These are phyloP conservation scores for Hedychridium roseum DNA, from an alignment of 2,888 invertebrate genomes.

Conservation along the genomic window DNA sequence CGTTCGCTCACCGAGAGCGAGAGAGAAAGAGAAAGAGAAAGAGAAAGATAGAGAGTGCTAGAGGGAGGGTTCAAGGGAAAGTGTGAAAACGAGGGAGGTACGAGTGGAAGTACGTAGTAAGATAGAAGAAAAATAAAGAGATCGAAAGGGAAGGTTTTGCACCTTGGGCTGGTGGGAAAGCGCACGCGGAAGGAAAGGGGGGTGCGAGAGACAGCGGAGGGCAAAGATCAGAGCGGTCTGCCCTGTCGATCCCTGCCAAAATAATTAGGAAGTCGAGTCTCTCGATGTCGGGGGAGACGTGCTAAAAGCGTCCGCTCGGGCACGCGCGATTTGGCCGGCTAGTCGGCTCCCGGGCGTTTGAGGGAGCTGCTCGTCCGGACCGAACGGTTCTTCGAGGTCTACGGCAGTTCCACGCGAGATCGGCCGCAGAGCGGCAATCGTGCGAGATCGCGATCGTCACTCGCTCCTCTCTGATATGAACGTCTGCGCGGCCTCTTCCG, in stretches of 20 bases:
- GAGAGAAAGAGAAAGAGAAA: neutral
- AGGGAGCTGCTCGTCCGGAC: slow-evolving; percentile 49
- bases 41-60: neutral
- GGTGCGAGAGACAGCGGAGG: slow-evolving; percentile 26
- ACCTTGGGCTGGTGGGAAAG: slow-evolving; percentile 3
- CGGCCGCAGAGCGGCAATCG: slow-evolving; percentile 20
- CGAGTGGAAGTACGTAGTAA: neutral
- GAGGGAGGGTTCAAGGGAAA: neutral
- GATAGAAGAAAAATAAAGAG: neutral
- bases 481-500: neutral
- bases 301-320: slow-evolving; percentile 72
- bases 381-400: slow-evolving; percentile 27
- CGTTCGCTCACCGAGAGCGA: neutral
- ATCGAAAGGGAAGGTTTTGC: neutral
- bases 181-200: slow-evolving; percentile 21
- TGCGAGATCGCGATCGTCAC: neutral
- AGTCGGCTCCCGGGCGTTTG: slow-evolving; percentile 66
- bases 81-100: neutral
- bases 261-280: slow-evolving; percentile 82
- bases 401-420: slow-evolving; percentile 33
- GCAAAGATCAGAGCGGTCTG: slow-evolving; percentile 4
- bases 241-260: slow-evolving; percentile 72
- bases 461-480: slow-evolving; percentile 7
- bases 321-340: slow-evolving; percentile 62
- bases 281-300: slow-evolving; percentile 69